These are phyloP conservation scores for Rhabdophis nuchalis DNA, from an alignment of 2,797 vertebrate species.

Conservation along the genomic window DNA sequence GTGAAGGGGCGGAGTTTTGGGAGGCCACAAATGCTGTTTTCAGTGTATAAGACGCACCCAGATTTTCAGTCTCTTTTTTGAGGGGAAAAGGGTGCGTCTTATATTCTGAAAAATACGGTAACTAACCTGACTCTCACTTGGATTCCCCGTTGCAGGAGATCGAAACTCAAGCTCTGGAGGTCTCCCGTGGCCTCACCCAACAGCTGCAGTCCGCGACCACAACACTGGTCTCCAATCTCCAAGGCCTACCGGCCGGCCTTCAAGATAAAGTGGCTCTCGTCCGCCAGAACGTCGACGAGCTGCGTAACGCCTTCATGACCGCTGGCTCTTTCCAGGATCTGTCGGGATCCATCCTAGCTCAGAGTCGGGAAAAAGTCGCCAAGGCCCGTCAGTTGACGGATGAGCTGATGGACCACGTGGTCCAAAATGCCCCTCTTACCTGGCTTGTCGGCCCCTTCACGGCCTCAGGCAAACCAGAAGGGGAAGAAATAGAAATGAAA, in stretches of 20 bases:
- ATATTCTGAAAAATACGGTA: no score
- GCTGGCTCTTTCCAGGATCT: conserved; percentile 72
- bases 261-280: conserved; percentile 75
- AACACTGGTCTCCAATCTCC: conserved; percentile 61
- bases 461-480: conserved; percentile 48
- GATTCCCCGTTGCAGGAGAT: conserved; percentile 60
- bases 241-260: conserved; percentile 65
- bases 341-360: conserved; percentile 72
- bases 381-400: conserved; percentile 76
- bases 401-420: conserved; percentile 80
- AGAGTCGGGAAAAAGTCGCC: conserved; percentile 72
- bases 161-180: conserved; percentile 74
- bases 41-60: no score
- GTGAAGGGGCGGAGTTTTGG: no score
- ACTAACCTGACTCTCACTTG: background rate
- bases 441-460: conserved; percentile 93
- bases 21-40: no score
- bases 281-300: conserved; percentile 74
- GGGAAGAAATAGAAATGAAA: conserved; percentile 35
- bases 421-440: conserved; percentile 80
- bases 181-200: conserved; percentile 71
- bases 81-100: no score
- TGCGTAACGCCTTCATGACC: conserved; percentile 73
- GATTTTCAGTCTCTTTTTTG: no score
- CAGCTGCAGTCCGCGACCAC: conserved; percentile 68